Conservation (phyloP, 2,888 invertebrate species). For the Mystacides longicornis region DNA sequence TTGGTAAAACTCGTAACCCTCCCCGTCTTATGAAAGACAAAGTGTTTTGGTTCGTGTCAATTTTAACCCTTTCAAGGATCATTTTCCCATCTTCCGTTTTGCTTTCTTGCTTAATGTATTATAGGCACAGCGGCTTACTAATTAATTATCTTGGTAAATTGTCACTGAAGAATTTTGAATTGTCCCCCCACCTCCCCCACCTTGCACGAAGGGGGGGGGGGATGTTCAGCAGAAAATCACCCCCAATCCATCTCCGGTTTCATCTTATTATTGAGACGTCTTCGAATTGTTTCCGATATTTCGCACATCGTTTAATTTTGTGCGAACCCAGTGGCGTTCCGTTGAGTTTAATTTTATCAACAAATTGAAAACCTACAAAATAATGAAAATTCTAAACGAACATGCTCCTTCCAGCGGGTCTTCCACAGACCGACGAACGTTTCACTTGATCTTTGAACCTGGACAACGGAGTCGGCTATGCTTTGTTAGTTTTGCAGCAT, state of each 20-base stretch:
- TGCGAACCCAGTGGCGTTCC: not conserved
- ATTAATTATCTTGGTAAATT: slow-evolving; percentile 23
- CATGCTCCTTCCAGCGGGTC: too few relatives aligned
- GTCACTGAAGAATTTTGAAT: slow-evolving; percentile 16
- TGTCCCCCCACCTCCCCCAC: slow-evolving; percentile 7
- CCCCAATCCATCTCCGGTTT: slow-evolving; percentile 4
- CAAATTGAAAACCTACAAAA: too few relatives aligned
- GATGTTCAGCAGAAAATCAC: not conserved
- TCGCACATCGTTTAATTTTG: slow-evolving; percentile 4
- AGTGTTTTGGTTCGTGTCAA: slow-evolving; percentile 1
- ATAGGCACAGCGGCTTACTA: not conserved
- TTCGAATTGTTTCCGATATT: slow-evolving; percentile 21
- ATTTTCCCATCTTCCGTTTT: slow-evolving; percentile 1
- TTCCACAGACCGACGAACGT: too few relatives aligned
- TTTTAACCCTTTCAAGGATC: not conserved
- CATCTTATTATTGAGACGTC: slow-evolving; percentile 20
- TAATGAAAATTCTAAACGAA: too few relatives aligned
- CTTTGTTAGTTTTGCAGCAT: too few relatives aligned
- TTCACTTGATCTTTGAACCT: too few relatives aligned
- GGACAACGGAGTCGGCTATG: too few relatives aligned
- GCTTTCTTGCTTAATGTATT: not conserved
- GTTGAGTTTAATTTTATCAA: too few relatives aligned
- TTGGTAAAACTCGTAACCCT: too few relatives aligned
- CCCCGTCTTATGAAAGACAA: not conserved
- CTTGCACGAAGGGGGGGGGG: too few relatives aligned